Evolutionary conservation across 1,140 invertebrate genomes (phyloP).

Genomic region (Polypedilum pembai): DNA sequence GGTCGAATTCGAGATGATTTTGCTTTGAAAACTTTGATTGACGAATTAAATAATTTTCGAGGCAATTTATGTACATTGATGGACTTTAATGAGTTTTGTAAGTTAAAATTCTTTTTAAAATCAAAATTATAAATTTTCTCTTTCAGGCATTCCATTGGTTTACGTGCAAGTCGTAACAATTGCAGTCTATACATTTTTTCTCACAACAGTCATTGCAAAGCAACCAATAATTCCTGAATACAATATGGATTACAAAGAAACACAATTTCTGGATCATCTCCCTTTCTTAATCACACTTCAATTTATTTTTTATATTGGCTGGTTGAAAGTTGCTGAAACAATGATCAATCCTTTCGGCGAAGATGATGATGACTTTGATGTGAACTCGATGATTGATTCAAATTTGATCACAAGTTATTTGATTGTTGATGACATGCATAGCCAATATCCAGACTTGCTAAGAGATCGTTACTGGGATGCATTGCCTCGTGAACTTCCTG

Average conservation of each 20-base stretch:
- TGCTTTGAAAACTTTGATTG: constrained; percentile 65
- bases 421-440: constrained; percentile 89
- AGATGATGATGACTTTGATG: constrained; percentile 66
- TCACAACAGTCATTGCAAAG: constrained; percentile 58
- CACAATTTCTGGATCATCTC: neutral
- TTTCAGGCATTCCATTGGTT: constrained; percentile 57
- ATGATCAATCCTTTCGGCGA: constrained; percentile 80
- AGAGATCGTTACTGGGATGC: constrained; percentile 87
- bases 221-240: constrained; percentile 42
- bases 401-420: constrained; percentile 81
- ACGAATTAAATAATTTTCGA: constrained; percentile 67
- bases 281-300: constrained; percentile 48
- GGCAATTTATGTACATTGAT: constrained; percentile 58
- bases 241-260: neutral
- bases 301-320: constrained; percentile 82
- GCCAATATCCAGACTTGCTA: constrained; percentile 79
- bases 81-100: constrained; percentile 42
- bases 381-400: constrained; percentile 81
- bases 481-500: constrained; percentile 69
- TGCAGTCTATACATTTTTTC: constrained; percentile 66
- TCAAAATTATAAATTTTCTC: constrained; percentile 36
- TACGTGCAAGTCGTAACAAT: constrained; percentile 73
- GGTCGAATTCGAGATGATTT: constrained; percentile 69
- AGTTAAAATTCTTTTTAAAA: neutral
- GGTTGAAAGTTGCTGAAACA: constrained; percentile 76